Percentiles rank a stretch among this genome's conserved stretches.
These are phyloP conservation scores for Diadegma fenestrale DNA, from an alignment of 2,888 invertebrate species.

Conservation along the genomic window DNA sequence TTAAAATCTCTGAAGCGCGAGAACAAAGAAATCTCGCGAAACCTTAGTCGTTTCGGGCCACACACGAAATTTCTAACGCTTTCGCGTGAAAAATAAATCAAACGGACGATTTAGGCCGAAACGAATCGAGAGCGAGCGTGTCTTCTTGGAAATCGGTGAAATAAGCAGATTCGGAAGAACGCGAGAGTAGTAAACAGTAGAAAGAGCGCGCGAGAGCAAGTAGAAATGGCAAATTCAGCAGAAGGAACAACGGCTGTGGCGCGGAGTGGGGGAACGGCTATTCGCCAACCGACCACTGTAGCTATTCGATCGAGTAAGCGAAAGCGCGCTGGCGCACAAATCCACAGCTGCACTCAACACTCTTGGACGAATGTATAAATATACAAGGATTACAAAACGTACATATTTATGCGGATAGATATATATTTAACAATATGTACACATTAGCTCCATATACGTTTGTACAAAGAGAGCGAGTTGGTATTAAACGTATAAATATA, in stretches of 20 bases:
- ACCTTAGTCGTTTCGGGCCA: no score
- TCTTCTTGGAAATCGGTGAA: background rate
- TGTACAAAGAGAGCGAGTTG: background rate
- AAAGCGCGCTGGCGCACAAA: constrained; percentile 40
- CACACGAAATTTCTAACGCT: no score
- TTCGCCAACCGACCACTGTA: constrained; percentile 36
- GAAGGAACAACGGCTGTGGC: constrained; percentile 6
- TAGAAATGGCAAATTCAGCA: constrained; percentile 36
- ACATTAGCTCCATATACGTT: background rate
- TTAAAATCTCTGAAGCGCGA: background rate
- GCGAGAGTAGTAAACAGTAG: background rate
- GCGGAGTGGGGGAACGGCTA: constrained; percentile 54
- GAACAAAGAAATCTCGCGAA: no score
- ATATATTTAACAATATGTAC: constrained; percentile 14
- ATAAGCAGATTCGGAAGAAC: background rate
- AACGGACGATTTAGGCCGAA: background rate
- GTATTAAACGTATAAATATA: constrained; percentile 5
- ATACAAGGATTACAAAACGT: background rate
- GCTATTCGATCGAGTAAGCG: constrained; percentile 32
- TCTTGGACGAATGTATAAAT: background rate
- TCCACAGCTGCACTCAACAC: constrained; percentile 27
- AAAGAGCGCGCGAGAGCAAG: background rate
- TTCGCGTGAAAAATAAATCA: background rate
- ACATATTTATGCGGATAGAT: background rate
- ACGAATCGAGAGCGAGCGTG: background rate